These are phyloP conservation scores for Pherbina coryleti DNA, from an alignment of 2,888 invertebrate genomes.

Conservation along the genomic window DNA sequence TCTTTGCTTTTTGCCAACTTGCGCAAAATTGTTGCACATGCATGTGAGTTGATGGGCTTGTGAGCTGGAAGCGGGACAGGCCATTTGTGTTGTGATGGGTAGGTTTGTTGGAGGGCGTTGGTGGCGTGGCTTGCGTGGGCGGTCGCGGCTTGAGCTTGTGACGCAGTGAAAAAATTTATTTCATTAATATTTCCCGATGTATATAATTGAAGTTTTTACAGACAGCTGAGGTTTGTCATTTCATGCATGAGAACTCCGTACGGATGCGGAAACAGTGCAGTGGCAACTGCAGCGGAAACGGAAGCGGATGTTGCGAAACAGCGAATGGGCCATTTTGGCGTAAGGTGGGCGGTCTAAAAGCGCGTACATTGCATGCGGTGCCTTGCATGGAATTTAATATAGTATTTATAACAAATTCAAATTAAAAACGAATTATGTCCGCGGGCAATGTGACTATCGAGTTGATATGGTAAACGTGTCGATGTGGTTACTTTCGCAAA, in stretches of 20 bases:
- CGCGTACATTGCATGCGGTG: background rate
- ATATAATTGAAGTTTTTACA: slow-evolving; percentile 30
- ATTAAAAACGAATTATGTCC: background rate
- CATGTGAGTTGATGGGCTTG: background rate
- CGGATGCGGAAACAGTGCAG: slow-evolving; percentile 14
- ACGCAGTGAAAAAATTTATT: slow-evolving; percentile 14
- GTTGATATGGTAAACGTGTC: background rate
- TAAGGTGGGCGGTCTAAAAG: background rate
- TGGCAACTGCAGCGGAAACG: slow-evolving; percentile 14
- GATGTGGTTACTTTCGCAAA: background rate
- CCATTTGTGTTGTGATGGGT: background rate
- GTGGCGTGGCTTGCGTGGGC: background rate
- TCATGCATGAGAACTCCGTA: slow-evolving; percentile 10
- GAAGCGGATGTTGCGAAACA: background rate
- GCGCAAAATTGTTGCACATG: slow-evolving; percentile 5
- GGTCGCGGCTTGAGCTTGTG: background rate
- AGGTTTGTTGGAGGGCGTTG: background rate
- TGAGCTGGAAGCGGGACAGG: no score
- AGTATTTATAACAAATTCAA: slow-evolving; percentile 1
- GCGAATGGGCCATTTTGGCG: background rate
- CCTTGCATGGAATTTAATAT: background rate
- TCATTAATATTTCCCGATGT: slow-evolving; percentile 24
- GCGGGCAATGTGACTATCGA: background rate
- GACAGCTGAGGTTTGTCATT: slow-evolving; percentile 35
- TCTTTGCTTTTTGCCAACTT: background rate